These are phyloP conservation scores for Ia io DNA, from an alignment of 2,113 vertebrate genomes.

Conservation along the genomic window DNA sequence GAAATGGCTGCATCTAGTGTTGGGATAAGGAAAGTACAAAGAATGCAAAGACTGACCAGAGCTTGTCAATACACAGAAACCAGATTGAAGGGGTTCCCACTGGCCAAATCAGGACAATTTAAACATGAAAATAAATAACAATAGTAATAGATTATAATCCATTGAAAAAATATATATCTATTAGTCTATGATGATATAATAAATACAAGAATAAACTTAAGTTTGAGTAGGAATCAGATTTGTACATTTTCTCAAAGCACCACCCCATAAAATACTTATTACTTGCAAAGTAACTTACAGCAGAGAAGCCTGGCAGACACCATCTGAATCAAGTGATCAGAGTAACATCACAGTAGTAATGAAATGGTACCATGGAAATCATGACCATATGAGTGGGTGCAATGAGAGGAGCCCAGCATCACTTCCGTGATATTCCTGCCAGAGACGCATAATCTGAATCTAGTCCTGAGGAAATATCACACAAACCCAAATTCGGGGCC, in stretches of 20 bases:
- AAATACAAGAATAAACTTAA: conserved; percentile 12
- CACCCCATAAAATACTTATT: background rate
- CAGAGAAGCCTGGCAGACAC: background rate
- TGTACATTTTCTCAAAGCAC: conserved; percentile 29
- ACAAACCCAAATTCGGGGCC: background rate
- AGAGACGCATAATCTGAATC: background rate
- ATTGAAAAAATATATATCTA: background rate
- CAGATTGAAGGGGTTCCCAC: background rate
- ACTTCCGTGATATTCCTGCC: background rate
- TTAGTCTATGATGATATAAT: background rate
- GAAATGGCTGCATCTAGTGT: background rate
- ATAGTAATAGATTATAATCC: background rate
- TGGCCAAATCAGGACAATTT: background rate
- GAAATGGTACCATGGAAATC: background rate
- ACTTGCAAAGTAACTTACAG: background rate
- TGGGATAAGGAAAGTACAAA: background rate
- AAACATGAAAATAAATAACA: background rate
- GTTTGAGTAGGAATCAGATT: background rate
- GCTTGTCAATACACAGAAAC: background rate
- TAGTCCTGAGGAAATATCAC: background rate
- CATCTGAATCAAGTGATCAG: background rate
- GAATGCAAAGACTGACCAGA: background rate
- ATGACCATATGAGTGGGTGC: fast-evolving
- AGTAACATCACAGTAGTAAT: background rate
- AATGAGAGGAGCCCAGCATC: background rate